Conservation (phyloP, 1,140 invertebrate species). For the Bombus impatiens region DNA sequence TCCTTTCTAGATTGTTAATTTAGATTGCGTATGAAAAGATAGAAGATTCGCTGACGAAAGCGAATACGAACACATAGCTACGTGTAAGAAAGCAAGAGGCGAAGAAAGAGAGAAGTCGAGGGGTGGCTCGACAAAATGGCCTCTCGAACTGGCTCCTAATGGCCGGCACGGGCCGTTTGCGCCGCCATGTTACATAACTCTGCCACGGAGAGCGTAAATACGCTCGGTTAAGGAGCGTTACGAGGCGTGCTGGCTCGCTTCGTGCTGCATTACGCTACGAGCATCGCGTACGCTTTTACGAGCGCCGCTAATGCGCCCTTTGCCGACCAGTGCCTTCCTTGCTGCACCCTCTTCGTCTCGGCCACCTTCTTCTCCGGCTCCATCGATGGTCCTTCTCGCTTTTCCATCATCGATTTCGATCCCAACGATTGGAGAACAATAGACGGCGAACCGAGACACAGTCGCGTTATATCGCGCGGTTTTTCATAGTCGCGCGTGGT, state of each 20-base stretch:
- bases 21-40: no score
- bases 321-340: background rate
- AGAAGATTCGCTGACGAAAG: no score
- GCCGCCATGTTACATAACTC: constrained; percentile 55
- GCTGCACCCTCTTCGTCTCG: background rate
- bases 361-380: background rate
- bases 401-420: background rate
- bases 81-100: background rate
- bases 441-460: background rate
- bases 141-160: constrained; percentile 49
- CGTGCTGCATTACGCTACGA: constrained; percentile 34
- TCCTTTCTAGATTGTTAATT: no score
- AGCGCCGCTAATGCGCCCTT: constrained; percentile 48
- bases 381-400: background rate
- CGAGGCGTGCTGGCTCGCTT: constrained; percentile 41
- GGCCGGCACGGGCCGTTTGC: constrained; percentile 53
- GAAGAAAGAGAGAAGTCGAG: constrained; percentile 5
- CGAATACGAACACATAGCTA: no score
- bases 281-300: constrained; percentile 46
- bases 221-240: constrained; percentile 50
- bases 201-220: constrained; percentile 43
- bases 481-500: no score
- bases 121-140: constrained; percentile 54
- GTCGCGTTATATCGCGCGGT: no score
- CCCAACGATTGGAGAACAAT: background rate